Evolutionary conservation across 2,888 invertebrate genomes (phyloP), one percentile per base, ranked within the genome.

Genomic region (Allacma fusca): DNA sequence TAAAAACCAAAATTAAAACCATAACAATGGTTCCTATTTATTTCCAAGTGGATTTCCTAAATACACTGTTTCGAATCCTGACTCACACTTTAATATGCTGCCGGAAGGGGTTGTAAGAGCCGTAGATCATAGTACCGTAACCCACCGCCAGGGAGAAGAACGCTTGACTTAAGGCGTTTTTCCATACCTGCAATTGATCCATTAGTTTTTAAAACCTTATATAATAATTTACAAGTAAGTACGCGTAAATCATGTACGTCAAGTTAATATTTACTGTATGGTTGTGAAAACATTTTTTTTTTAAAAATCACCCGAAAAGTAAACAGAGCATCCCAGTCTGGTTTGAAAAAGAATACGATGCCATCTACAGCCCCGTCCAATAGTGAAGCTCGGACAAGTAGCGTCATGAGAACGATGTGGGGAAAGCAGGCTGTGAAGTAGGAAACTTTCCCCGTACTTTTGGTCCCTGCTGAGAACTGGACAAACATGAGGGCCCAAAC

Each of bases 351-450:
- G 88, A 92, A 94, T 50, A 91, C 86, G 71, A 95, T 92, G 0
- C 95, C 95, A 43, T 90, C 88, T 1, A 87, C 88, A 19, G 95
- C 92, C 0, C 95, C 95, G 0, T 91, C 91, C 72, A 89, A 85
- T 0, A 87, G 87, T 16, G 86, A 85, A 19, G 76, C 76, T 50
- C 65, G n/a, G 2, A 24, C 90, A 16, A 95, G 89, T 64, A 95
- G 87, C 44, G 91, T 90, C 78, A 94, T 87, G 87, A 95, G 90
- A 73, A 95, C 91, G 1, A 93, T 89, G 85, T 94, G 94, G 0
- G 94, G 95, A 86, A 94, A 94, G 1, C 95, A 86, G 0, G 96
- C 95, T n/a, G 96, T 91, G 86, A 96, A 94, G 87, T 96, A 96
- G 0, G 95, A 91, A 0, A 91, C 92, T 86, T 93, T 94, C n/a